phyloP scores from a whole-genome alignment of 35 echinoderm and acorn worm genomes.

The Ophiothrix spiculata region DNA sequence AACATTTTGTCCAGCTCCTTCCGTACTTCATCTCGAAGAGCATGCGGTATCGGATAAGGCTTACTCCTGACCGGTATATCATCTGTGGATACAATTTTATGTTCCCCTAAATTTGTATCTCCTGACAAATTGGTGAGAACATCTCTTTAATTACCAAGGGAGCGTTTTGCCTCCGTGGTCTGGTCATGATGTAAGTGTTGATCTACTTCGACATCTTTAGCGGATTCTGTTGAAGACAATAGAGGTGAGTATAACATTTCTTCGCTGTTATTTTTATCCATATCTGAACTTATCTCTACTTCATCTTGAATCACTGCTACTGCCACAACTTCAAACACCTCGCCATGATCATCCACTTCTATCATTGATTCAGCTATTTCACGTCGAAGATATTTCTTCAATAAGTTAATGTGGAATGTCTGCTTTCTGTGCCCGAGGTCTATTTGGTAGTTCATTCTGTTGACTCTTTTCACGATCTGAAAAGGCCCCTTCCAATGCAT shows the following conservation, averaged over 20 bases:
- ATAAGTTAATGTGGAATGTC: conserved; percentile 53
- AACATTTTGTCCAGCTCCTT: conserved; percentile 53
- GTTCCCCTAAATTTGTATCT: conserved; percentile 34
- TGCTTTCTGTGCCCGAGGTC: conserved; percentile 16
- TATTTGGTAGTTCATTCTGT: conserved; percentile 42
- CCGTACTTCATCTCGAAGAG: conserved; percentile 30
- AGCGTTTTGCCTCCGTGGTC: background rate
- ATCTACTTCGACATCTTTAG: conserved; percentile 32
- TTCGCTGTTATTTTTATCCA: background rate
- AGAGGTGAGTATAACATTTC: conserved; percentile 19
- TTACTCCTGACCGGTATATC: conserved; percentile 35
- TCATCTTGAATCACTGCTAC: conserved; percentile 15
- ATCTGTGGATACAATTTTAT: conserved; percentile 24
- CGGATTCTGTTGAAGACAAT: conserved; percentile 2
- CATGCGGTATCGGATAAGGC: conserved; percentile 50
- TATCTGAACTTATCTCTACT: background rate
- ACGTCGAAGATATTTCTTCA: conserved; percentile 41
- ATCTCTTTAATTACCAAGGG: conserved; percentile 27
- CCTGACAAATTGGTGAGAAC: conserved; percentile 43
- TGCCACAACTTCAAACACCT: background rate
- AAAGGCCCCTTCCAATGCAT: conserved; percentile 61
- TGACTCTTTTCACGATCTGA: conserved; percentile 8
- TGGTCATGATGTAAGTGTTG: conserved; percentile 4
- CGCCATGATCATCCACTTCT: background rate
- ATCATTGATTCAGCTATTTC: background rate